Evolutionary conservation across 2,113 vertebrate species (phyloP), one percentile per base, ranked within the genome.

Genomic region (Pomatorhinus ruficollis): DNA sequence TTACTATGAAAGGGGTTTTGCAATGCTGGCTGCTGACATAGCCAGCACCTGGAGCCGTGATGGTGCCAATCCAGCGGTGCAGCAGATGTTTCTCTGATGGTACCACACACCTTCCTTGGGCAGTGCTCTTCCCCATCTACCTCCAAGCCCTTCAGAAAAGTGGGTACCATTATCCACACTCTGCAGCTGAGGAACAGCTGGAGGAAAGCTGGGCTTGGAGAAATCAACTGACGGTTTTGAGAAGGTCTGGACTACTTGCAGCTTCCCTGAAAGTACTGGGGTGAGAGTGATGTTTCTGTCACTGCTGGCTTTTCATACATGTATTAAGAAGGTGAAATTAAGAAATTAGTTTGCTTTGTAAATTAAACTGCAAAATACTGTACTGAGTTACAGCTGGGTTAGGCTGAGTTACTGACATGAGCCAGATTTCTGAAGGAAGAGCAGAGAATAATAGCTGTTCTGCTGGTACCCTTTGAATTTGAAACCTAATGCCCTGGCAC

Each of bases 11-110:
- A 87, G 56, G 47, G 40, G 52, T 37, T 92, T 91, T 91, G 64
- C 91, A 83, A 71, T 83, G 72, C 83, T 75, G 87, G 30, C 85
- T 93, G 85, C 74, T 94, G 93, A 78, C 77, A 56, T 44, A 87
- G 92, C 77, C 53, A 82, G 64, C 80, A 90, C 77, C 87, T 95
- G 87, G 39, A 93, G 64, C 70, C 74, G 39, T 0, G 0, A 24
- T 23, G 52, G 50, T 90, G 77, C 66, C 75, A 57, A 74, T 64
- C 88, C 82, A n/a, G 57, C 0, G 0, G 40, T 23, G 63, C 71
- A 65, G 64, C 81, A 95, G 53, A 88, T 7, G 3, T 72, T 71
- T 82, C 42, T 94, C 72, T 40, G 82, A 68, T 68, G 74, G 37
- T 77, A 84, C 61, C 33, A 45, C 31, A 50, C 63, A 45, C 50